A percentile compares a stretch with the other conserved stretches of the same genome.
phyloP scores from a whole-genome alignment of 2,797 vertebrate species.

The Pelobates cultripes region DNA sequence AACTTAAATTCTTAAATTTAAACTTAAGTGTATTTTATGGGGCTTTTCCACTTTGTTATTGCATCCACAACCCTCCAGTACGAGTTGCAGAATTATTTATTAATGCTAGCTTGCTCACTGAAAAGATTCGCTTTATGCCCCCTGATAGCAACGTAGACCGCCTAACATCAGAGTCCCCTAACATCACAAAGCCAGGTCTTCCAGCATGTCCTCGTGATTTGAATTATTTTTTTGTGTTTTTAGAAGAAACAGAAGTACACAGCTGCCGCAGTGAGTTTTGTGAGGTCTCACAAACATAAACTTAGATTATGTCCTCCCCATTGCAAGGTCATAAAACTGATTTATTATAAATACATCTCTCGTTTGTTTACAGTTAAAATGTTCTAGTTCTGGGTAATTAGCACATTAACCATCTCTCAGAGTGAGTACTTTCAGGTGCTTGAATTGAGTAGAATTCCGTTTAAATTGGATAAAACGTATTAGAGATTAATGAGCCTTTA shows the following conservation, averaged over 20 bases:
- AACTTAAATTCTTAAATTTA: too few species aligned
- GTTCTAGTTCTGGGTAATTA: constrained; percentile 90
- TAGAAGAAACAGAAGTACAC: constrained; percentile 69
- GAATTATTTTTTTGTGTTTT: too few species aligned
- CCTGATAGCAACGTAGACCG: too few species aligned
- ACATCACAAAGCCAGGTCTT: too few species aligned
- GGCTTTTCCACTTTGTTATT: too few species aligned
- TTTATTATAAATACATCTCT: constrained; percentile 98
- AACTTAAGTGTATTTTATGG: too few species aligned
- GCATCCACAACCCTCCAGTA: too few species aligned
- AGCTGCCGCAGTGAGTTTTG: constrained; percentile 85
- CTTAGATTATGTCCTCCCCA: constrained; percentile 94
- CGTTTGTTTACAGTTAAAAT: constrained; percentile 95
- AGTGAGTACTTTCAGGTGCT: constrained; percentile 93
- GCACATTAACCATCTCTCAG: constrained; percentile 87
- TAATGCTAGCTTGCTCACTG: too few species aligned
- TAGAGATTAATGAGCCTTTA: constrained; percentile 48
- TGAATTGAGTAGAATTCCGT: constrained; percentile 51
- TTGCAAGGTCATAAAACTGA: constrained; percentile 98
- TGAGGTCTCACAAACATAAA: constrained; percentile 89
- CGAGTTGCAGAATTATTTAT: too few species aligned
- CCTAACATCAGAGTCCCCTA: too few species aligned
- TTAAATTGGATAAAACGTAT: constrained; percentile 54
- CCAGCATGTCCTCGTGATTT: too few species aligned
- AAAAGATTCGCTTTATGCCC: too few species aligned